Percentiles rank a stretch among this genome's conserved stretches.
phyloP scores from a whole-genome alignment of 2,888 invertebrate genomes.

The Eucriotettix oculatus region DNA sequence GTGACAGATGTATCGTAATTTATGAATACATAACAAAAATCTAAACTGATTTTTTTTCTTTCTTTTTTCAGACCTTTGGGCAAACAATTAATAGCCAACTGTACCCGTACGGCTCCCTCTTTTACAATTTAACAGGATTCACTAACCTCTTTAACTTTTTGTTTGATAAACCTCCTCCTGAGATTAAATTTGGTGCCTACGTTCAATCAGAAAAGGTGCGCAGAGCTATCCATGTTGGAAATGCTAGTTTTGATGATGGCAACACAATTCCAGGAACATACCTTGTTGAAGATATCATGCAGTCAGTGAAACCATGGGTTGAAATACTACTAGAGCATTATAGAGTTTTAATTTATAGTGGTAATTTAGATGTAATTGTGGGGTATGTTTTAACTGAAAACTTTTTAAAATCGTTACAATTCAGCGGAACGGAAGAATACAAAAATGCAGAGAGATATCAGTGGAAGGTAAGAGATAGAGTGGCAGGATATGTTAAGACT shows the following conservation, averaged over 20 bases:
- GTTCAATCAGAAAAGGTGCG: slow-evolving; percentile 45
- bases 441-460: slow-evolving; percentile 43
- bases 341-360: slow-evolving; percentile 67
- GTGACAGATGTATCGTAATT: no score
- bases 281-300: slow-evolving; percentile 62
- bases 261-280: slow-evolving; percentile 44
- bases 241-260: slow-evolving; percentile 48
- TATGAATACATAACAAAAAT: no score
- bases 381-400: slow-evolving; percentile 73
- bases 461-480: slow-evolving; percentile 49
- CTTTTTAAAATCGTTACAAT: slow-evolving; percentile 54
- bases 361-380: slow-evolving; percentile 81
- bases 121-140: slow-evolving; percentile 59
- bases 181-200: slow-evolving; percentile 28
- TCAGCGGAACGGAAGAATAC: slow-evolving; percentile 43
- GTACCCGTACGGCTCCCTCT: slow-evolving; percentile 18
- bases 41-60: no score
- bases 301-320: slow-evolving; percentile 58
- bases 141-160: slow-evolving; percentile 60
- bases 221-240: slow-evolving; percentile 70
- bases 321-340: slow-evolving; percentile 49
- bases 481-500: slow-evolving; percentile 61
- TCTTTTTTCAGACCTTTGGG: no score
- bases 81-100: no score
- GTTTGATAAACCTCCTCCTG: slow-evolving; percentile 37